Base-by-base conservation (phyloP, 2,888 invertebrate genomes). In the Calliscelio sp. region DNA sequence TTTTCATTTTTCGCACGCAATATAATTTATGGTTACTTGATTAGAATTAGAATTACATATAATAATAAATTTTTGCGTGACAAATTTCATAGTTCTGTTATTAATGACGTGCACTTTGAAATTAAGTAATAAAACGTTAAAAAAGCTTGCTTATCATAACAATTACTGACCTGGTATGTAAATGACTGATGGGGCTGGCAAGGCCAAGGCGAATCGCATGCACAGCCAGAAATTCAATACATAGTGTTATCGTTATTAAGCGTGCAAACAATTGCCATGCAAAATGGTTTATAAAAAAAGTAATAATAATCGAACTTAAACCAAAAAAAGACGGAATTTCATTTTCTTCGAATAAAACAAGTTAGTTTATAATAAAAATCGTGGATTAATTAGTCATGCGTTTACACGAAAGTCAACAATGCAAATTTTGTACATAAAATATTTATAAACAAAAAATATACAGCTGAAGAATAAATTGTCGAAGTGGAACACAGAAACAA, bases 201-300 rank as follows among this genome's bases (percentile, higher is more conserved):
- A 93, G 94, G 94, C 93, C 94, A 94, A 91, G 94, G 93, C 91
- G 94, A 94, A 94, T 94, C 94, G 94, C 94, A 94, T 95, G 94
- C 94, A 94, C 93, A 94, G 94, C 93, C 94, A 93, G 94, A 93
- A 91, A 90, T 89, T 89, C 87, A 89, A 90, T 87, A 91, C 90
- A 92, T 88, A 91, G 89, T 65, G 51, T 63, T 65, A n/a, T n/a
- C n/a, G 46, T 79, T 73, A 78, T 78, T 78, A 61, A 59, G 25
- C 82, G 18, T 78, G 82, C 82, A 55, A 78, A 70, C 25, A 44
- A 2, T 66, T n/a, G 18, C n/a, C 38, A 51, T 65, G 24, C 35
- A 71, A 63, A 38, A n/a, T 44, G n/a, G 32, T 35, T n/a, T n/a
- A n/a, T n/a, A n/a, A n/a, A n/a, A n/a, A n/a, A n/a, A n/a, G n/a